Evolutionary conservation across 2,888 invertebrate species (phyloP), one percentile per base, ranked within the genome.

Genomic region (Brassicogethes aeneus): DNA sequence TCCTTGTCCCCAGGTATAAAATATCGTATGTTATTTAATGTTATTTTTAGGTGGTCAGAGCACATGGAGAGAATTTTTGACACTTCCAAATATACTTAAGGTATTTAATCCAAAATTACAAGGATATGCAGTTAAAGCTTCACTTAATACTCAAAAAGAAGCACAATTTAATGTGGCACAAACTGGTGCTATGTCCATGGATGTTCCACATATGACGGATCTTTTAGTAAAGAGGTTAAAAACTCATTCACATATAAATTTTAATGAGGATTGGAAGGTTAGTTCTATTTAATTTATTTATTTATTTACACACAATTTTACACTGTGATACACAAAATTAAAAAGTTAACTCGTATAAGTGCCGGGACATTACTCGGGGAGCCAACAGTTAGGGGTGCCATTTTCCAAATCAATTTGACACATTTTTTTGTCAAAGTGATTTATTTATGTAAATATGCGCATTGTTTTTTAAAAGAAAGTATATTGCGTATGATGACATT

Each of bases 41-140:
- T 23, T 32, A 32, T 32, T 5, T 49, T 29, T 42, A 64, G 64
- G 74, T 2, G 73, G 73, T 0, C 65, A 70, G 48, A 65, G 61
- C n/a, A 65, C 61, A 32, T 74, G 73, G 73, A 60, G 67, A 14
- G 60, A 69, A 42, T 71, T 62, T 53, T 52, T 73, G 15, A 74
- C 73, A 1, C 23, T 74, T 39, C 73, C 74, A 13, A 74, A 76
- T 56, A 72, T 76, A 17, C 52, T 76, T n/a, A 73, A 73, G 50
- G 75, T 71, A 56, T 80, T 74, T 56, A 79, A 79, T 59, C 75
- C 76, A 0, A 68, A 73, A 30, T 56, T 80, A 7, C 64, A 76
- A 37, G 80, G 80, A 0, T 78, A 74, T 46, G 70, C 79, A 0
- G 39, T 66, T 1, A 63, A 62, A 3, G 75, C 76, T 55, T 69